Conservation (phyloP, 2,888 invertebrate genomes). For the Xylota sylvarum region DNA sequence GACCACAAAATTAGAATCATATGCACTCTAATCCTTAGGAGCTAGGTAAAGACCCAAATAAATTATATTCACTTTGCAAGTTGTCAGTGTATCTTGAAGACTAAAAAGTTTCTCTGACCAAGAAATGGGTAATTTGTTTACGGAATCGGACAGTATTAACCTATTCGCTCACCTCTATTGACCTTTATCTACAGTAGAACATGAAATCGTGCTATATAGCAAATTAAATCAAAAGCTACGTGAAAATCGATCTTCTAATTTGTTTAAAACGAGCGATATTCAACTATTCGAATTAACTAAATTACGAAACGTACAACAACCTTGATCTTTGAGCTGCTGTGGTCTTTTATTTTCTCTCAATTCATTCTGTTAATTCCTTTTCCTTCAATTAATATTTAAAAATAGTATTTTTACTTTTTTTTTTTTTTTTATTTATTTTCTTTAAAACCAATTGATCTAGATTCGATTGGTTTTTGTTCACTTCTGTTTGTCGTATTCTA, state of each 20-base stretch:
- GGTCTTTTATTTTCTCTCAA: slow-evolving; percentile 39
- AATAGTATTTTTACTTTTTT: slow-evolving; percentile 52
- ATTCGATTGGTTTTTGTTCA: slow-evolving; percentile 50
- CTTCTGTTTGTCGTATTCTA: background rate
- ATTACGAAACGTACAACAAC: slow-evolving; percentile 72
- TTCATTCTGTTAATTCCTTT: slow-evolving; percentile 57
- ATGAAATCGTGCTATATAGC: background rate
- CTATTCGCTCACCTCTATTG: background rate
- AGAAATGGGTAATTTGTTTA: background rate
- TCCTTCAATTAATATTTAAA: slow-evolving; percentile 59
- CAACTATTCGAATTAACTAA: slow-evolving; percentile 42
- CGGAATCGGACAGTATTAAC: background rate
- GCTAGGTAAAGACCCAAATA: too few relatives aligned
- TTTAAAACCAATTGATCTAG: slow-evolving; percentile 49
- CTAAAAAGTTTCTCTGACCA: too few relatives aligned
- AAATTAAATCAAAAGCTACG: slow-evolving; percentile 12
- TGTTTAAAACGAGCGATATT: slow-evolving; percentile 15
- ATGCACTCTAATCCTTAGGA: too few relatives aligned
- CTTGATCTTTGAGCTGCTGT: slow-evolving; percentile 69
- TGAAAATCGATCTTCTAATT: slow-evolving; percentile 58
- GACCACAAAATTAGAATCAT: too few relatives aligned
- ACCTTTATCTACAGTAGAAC: background rate
- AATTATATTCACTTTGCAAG: too few relatives aligned
- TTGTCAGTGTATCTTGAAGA: too few relatives aligned
- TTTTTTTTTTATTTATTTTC: background rate